These are phyloP conservation scores for Pteropus alecto DNA, from an alignment of 2,113 vertebrate species.

Conservation along the genomic window DNA sequence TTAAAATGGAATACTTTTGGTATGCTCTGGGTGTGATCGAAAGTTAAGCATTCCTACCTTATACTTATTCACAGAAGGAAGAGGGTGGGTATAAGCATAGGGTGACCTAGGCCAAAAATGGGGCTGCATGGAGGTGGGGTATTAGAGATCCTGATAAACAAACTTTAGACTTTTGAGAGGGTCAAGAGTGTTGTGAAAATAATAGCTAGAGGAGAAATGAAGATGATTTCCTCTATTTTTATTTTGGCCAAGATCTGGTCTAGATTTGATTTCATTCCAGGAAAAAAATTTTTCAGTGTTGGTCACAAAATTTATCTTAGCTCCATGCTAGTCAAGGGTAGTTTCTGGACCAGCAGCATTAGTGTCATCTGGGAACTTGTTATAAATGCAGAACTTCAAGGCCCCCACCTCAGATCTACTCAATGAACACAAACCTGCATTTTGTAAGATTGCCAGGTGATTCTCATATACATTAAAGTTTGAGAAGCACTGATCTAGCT, in stretches of 20 bases:
- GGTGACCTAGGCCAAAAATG: not conserved
- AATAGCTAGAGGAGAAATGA: not conserved
- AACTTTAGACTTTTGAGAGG: not conserved
- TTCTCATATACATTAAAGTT: not conserved
- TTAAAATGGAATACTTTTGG: not conserved
- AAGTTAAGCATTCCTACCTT: not conserved
- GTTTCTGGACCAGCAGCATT: not conserved
- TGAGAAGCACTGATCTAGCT: not conserved
- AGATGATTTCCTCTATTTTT: not conserved
- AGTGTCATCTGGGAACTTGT: not conserved
- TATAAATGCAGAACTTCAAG: not conserved
- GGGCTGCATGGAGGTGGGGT: not conserved
- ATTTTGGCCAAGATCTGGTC: not conserved
- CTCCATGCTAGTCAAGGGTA: not conserved
- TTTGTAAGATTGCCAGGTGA: not conserved
- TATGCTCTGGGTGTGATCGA: not conserved
- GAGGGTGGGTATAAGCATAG: fast-evolving
- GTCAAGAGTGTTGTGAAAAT: not conserved
- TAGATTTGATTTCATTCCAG: not conserved
- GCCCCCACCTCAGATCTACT: not conserved
- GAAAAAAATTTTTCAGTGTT: not conserved
- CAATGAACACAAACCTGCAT: not conserved
- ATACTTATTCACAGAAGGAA: not conserved
- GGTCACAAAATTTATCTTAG: not conserved
- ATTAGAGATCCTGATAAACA: not conserved